These are phyloP conservation scores for Atta cephalotes DNA, from an alignment of 1,140 invertebrate species.

Conservation along the genomic window DNA sequence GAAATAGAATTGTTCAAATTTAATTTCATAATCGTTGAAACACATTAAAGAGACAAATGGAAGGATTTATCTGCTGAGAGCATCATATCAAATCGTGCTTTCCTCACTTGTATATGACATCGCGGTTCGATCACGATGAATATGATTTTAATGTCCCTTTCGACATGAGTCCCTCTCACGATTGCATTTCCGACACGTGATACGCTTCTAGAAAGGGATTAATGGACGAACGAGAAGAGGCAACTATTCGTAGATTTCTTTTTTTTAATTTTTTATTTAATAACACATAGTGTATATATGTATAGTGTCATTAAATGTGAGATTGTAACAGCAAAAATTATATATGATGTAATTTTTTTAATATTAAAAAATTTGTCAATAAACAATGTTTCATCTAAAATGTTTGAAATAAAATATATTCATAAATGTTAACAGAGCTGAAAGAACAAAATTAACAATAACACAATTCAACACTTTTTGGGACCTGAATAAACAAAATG, in stretches of 20 bases:
- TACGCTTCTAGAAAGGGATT: conserved; percentile 28
- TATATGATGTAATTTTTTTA: not conserved
- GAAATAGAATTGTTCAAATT: not conserved
- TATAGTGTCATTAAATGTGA: conserved; percentile 1
- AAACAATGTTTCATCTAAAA: not conserved
- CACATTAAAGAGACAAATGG: conserved; percentile 11
- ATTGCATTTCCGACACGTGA: conserved; percentile 55
- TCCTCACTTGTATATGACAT: conserved; percentile 26
- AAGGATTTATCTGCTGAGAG: conserved; percentile 25
- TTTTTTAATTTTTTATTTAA: not conserved
- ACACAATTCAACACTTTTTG: too few species aligned
- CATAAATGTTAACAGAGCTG: not conserved
- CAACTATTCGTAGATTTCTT: not conserved
- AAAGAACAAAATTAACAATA: not conserved
- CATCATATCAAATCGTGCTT: conserved; percentile 32
- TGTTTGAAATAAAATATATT: not conserved
- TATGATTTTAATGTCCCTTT: conserved; percentile 58
- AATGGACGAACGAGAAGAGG: conserved; percentile 36
- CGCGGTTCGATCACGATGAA: conserved; percentile 39
- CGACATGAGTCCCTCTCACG: conserved; percentile 27
- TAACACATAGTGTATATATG: not conserved
- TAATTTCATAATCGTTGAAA: conserved; percentile 14
- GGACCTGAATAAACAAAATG: too few species aligned
- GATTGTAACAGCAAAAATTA: not conserved
- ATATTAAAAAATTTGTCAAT: not conserved